A percentile compares a stretch with the other conserved stretches of the same genome.
phyloP scores from a whole-genome alignment of 2,888 invertebrate species.

The Zaprionus bogoriensis region DNA sequence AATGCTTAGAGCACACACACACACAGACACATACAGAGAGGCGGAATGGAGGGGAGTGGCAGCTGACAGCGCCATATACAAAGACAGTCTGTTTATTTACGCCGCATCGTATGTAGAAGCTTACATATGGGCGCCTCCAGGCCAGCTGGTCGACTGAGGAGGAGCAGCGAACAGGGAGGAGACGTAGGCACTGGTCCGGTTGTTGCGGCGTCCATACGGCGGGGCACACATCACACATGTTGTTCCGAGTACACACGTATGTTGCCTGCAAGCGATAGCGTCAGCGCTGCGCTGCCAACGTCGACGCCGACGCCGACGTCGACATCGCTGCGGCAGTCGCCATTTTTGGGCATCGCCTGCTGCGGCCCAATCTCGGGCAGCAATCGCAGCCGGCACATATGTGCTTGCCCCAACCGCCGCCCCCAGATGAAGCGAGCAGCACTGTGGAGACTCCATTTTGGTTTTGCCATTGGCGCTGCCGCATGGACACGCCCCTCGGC shows the following conservation, averaged over 20 bases:
- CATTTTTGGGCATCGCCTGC: constrained; percentile 28
- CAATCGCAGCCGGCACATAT: constrained; percentile 77
- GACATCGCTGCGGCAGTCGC: constrained; percentile 30
- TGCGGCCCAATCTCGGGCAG: constrained; percentile 64
- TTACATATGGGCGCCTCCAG: constrained; percentile 81
- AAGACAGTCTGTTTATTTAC: constrained; percentile 82
- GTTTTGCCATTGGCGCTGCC: constrained; percentile 79
- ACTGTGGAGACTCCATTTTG: constrained; percentile 80
- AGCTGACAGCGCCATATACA: constrained; percentile 52
- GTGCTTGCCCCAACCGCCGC: constrained; percentile 68
- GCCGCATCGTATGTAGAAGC: constrained; percentile 82
- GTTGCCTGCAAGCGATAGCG: constrained; percentile 82
- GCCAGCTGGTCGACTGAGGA: constrained; percentile 20
- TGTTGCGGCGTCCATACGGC: constrained; percentile 82
- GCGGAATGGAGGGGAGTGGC: not conserved
- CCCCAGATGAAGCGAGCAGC: constrained; percentile 64
- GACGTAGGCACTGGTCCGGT: constrained; percentile 26
- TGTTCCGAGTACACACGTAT: constrained; percentile 82
- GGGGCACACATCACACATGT: constrained; percentile 83
- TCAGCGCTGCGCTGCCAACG: constrained; percentile 38
- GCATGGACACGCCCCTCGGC: constrained; percentile 50
- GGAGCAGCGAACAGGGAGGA: not conserved
- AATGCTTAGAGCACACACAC: constrained; percentile 54
- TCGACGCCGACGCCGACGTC: constrained; percentile 16
- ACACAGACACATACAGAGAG: constrained; percentile 14